These are phyloP conservation scores for Luscinia megarhynchos DNA, from an alignment of 2,797 vertebrate species.

Conservation along the genomic window DNA sequence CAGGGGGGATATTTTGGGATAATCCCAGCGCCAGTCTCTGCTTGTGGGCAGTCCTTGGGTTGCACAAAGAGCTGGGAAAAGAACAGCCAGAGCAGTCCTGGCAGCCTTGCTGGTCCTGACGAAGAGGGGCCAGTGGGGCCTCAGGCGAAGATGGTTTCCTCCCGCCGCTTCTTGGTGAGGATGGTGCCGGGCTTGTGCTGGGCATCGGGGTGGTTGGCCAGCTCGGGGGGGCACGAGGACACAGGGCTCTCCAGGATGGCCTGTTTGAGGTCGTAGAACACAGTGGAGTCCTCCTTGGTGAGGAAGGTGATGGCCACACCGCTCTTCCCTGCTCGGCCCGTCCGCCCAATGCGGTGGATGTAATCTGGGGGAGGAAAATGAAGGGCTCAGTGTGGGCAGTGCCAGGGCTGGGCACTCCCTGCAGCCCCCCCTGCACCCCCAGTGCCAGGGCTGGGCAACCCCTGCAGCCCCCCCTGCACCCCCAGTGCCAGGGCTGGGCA, in stretches of 20 bases:
- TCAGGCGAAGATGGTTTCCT: constrained; percentile 98
- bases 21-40: background rate
- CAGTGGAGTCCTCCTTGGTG: constrained; percentile 94
- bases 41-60: background rate
- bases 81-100: background rate
- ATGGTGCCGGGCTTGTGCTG: constrained; percentile 99
- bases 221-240: constrained; percentile 95
- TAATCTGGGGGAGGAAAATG: constrained; percentile 82
- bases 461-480: background rate
- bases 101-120: background rate
- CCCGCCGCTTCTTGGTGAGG: constrained; percentile 97
- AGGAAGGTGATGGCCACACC: constrained; percentile 97
- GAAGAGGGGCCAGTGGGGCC: background rate
- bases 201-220: constrained; percentile 95
- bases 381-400: background rate
- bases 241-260: constrained; percentile 98
- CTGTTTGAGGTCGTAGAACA: constrained; percentile 98
- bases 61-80: background rate
- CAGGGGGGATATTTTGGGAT: background rate
- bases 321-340: constrained; percentile 95
- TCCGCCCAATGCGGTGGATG: constrained; percentile 97
- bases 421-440: background rate
- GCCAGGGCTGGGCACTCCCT: background rate
- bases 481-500: background rate
- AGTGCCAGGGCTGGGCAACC: background rate